Base-by-base conservation (phyloP, 2,888 invertebrate species). In the Ophraella communa region DNA sequence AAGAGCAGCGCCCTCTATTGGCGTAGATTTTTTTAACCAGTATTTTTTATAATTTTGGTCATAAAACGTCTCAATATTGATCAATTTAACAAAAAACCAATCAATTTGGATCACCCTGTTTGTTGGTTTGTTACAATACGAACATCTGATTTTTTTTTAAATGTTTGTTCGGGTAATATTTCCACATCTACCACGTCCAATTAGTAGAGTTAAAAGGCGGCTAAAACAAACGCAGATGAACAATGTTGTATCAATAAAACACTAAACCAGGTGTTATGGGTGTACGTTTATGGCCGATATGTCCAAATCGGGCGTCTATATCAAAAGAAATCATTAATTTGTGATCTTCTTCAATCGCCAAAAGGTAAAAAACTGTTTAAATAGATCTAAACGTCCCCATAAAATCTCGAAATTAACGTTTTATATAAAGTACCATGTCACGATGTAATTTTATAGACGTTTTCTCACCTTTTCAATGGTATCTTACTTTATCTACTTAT, bases 121-220 rank as follows among this genome's bases (percentile, higher is more conserved):
- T 27, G 27, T 27, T 10, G 1, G 10, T 27, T 27, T 30, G 10
- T 10, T 11, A 10, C 11, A 39, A 39, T 39, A 39, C 39, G 17
- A 39, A 17, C 39, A 17, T 39, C 33, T 49, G 47, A 47, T 57
- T 57, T 57, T 57, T 57, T 57, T 45, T 35, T 30, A 33, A 18
- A 49, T 57, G 57, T 60, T 53, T 52, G 44, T 30, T 49, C 23
- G 42, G 60, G 60, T 53, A 53, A 60, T 60, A 60, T 60, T 60
- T 60, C 44, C 60, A 60, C 61, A 61, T 61, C 27, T 61, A 54
- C 47, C 45, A 54, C 62, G 56, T 51, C 62, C 62, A 62, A 62
- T 62, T 62, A 62, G 62, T 57, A 57, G 7, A 39, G 55, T 62
- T 62, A 56, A 62, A 62, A 62, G 62, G 62, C 62, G 62, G 62